Evolutionary conservation across 2,888 invertebrate genomes (phyloP).

Genomic region (Phaedon cochleariae): DNA sequence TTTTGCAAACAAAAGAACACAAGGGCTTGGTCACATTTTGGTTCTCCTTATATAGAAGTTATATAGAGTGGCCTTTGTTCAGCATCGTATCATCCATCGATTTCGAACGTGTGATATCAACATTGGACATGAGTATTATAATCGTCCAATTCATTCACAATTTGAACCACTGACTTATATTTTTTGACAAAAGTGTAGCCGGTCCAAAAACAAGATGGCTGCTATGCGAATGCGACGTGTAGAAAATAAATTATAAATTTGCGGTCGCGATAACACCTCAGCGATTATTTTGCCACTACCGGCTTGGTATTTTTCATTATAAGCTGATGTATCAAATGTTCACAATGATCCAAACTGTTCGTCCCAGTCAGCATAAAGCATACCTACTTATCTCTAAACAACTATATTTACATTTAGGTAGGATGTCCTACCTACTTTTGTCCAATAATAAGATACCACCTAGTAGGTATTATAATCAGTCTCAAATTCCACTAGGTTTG

Average conservation of each 20-base stretch:
- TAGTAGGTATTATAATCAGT: no score
- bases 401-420: no score
- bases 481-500: not conserved
- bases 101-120: not conserved
- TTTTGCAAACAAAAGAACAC: constrained; percentile 41
- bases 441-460: no score
- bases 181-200: constrained; percentile 43
- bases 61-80: not conserved
- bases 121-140: no score
- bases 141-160: not conserved
- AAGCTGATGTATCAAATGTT: constrained; percentile 8
- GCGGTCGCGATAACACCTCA: constrained; percentile 1
- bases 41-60: constrained; percentile 8
- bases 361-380: constrained; percentile 1
- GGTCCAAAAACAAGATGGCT: constrained; percentile 58
- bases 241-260: constrained; percentile 34
- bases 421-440: no score
- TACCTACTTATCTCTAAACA: no score
- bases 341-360: not conserved
- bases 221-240: constrained; percentile 54
- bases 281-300: constrained; percentile 22
- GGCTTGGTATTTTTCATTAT: constrained; percentile 10
- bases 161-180: constrained; percentile 29
- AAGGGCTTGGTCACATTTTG: constrained; percentile 46
- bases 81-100: not conserved